These are phyloP conservation scores for Trachythela sp. DNA, from an alignment of 64 coral and sea anemone genomes.

Conservation along the genomic window DNA sequence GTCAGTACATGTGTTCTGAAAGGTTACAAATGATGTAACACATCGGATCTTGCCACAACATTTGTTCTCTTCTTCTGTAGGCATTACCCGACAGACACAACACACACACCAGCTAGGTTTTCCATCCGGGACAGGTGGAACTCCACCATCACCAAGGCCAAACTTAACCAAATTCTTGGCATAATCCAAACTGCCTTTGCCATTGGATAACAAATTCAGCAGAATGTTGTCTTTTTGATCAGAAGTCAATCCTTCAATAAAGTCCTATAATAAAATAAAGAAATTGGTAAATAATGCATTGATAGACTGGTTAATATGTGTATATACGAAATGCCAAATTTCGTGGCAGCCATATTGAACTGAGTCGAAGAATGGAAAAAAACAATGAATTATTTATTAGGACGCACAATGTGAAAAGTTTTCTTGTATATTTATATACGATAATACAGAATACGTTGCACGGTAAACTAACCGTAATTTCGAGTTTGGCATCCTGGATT, in stretches of 20 bases:
- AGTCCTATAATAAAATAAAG: background rate
- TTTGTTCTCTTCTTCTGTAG: background rate
- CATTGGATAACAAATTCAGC: background rate
- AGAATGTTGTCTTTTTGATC: slow-evolving; percentile 3
- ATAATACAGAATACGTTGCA: too few relatives aligned
- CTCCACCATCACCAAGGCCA: background rate
- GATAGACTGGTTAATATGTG: too few relatives aligned
- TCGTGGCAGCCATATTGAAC: too few relatives aligned
- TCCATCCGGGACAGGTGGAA: slow-evolving; percentile 5
- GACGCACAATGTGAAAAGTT: too few relatives aligned
- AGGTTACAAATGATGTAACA: too few relatives aligned
- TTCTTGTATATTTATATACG: too few relatives aligned
- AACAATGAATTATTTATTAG: too few relatives aligned
- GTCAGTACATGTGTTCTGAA: background rate
- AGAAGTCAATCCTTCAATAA: background rate
- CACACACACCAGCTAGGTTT: background rate
- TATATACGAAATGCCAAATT: too few relatives aligned
- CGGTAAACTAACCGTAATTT: slow-evolving; percentile 41
- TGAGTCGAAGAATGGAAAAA: too few relatives aligned
- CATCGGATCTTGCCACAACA: background rate
- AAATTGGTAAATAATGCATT: too few relatives aligned
- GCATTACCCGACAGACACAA: background rate
- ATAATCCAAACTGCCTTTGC: too few relatives aligned
- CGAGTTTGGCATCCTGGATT: background rate
- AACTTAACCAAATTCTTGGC: background rate